Evolutionary conservation across 2,888 invertebrate genomes (phyloP), one percentile per base, ranked within the genome.

Genomic region (Pasiphila rectangulata): DNA sequence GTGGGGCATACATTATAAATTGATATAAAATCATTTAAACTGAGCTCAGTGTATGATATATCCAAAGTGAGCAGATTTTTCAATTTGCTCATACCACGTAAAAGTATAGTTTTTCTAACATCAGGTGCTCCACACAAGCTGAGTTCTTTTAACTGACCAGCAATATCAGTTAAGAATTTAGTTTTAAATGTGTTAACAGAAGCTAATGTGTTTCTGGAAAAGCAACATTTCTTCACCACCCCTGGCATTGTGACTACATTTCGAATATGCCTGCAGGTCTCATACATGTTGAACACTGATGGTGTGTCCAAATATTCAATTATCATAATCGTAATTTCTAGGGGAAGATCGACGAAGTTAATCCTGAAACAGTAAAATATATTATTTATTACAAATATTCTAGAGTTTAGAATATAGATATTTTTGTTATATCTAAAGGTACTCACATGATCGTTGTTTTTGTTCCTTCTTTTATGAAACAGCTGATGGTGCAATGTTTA

Each of bases 291-390:
- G 19, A 54, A 48, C 27, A 69, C 30, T n/a, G 80, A 68, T 43
- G 54, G 59, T 4, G 69, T 45, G 59, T 83, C 80, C 54, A 85
- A 57, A 35, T 68, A 43, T 52, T 64, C 72, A 5, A 79, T 52
- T 12, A 86, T 80, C 12, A 80, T 69, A 13, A 83, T 65, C n/a
- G 84, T 55, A 16, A 86, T 61, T 64, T 86, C 86, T 57, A 75
- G 74, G 3, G 84, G 84, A n/a, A 83, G 64, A 15, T 69, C 59
- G 16, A 44, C 47, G 6, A 75, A 44, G 21, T 30, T 46, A 63
- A 69, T 67, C 40, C 46, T 66, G 37, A 40, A 67, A 63, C 43
- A n/a, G n/a, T n/a, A 40, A 59, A 37, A 57, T 25, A 50, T 7
- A 25, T 6, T 35, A 13, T 13, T 41, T 38, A 23, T 38, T 34